Evolutionary conservation across 2,113 vertebrate genomes (phyloP), one percentile per base, ranked within the genome.

Genomic region (Stictonetta naevosa): DNA sequence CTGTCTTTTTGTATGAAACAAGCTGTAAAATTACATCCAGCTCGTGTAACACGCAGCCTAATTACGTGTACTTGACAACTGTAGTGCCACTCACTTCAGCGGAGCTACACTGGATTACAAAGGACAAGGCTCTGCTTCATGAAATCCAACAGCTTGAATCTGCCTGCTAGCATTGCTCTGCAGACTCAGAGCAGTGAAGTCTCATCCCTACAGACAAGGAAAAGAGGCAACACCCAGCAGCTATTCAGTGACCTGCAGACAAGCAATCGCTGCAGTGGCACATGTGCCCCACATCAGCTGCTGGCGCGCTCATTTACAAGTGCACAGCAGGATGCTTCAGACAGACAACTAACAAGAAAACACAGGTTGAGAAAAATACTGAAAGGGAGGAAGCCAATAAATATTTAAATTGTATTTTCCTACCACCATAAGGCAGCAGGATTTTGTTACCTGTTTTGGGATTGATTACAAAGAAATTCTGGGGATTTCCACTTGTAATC

Each of bases 401-500:
- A 79, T 14, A 90, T 10, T 77, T 62, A 53, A 81, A 56, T 20
- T 33, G 6, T 4, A 38, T 69, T 48, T 48, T 73, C 58, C 40
- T 53, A n/a, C 22, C 31, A n/a, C 62, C 4, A 3, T 20, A 75
- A 87, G 15, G 50, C 34, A 87, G 82, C 3, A 64, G 25, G 15
- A 68, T 59, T 71, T 85, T 31, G 91, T 98, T 98, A 99, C 99
- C 99, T 96, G 98, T 99, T 95, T 98, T 99, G 36, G 98, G 58
- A 92, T 99, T 99, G 97, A 99, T 99, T 75, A 97, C 98, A 66
- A 99, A 99, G 97, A 99, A 99, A 93, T 99, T 99, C 98, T 99
- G 99, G 13, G 99, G 99, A 95, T 99, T 99, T 79, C 99, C 99
- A 56, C 99, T 99, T 86, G 99, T 98, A 95, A 99, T 99, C 83